phyloP scores from a whole-genome alignment of 2,113 vertebrate genomes.

The Dasyprocta punctata region DNA sequence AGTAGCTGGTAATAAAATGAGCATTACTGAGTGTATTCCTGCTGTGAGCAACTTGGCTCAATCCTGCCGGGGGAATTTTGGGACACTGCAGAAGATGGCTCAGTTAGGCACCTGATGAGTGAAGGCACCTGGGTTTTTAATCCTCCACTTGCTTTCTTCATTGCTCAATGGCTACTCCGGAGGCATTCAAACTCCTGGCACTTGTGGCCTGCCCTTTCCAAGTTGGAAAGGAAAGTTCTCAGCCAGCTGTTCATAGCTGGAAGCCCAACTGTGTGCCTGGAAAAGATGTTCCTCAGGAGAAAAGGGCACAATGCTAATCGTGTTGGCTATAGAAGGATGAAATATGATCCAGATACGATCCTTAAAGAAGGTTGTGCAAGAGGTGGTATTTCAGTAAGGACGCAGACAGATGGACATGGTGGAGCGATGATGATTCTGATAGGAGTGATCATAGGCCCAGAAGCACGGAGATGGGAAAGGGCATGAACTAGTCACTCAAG shows the following conservation, averaged over 20 bases:
- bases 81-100: neutral
- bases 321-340: neutral
- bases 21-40: neutral
- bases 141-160: neutral
- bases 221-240: neutral
- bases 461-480: neutral
- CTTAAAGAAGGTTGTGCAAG: neutral
- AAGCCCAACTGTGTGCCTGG: neutral
- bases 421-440: neutral
- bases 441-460: neutral
- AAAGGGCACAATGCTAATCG: neutral
- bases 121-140: neutral
- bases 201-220: neutral
- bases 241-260: neutral
- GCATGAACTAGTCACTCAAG: neutral
- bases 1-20: constrained; percentile 14
- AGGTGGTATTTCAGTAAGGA: neutral
- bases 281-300: neutral
- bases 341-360: neutral
- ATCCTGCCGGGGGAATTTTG: neutral
- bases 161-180: neutral
- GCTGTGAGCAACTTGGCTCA: neutral
- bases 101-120: neutral
- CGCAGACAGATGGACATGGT: neutral
- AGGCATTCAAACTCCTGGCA: neutral